Conservation (phyloP, 2,888 invertebrate genomes). For the Colletes collaris region DNA sequence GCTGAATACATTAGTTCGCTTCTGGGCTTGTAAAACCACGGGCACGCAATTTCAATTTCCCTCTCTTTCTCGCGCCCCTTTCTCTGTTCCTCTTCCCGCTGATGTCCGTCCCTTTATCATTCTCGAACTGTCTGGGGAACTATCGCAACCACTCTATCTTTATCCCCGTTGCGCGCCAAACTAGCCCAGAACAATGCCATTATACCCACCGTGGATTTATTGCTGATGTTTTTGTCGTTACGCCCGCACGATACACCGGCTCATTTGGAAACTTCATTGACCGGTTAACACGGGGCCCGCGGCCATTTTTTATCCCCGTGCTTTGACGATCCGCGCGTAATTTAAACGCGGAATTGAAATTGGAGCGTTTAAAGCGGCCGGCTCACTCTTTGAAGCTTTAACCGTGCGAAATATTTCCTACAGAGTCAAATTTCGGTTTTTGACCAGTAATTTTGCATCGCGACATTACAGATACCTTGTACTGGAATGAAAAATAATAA, state of each 20-base stretch:
- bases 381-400: neutral
- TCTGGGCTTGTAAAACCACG: constrained; percentile 67
- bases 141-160: constrained; percentile 41
- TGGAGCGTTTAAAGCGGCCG: neutral
- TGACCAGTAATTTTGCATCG: neutral
- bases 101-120: constrained; percentile 42
- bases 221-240: constrained; percentile 69
- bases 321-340: neutral
- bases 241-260: constrained; percentile 55
- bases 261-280: constrained; percentile 73
- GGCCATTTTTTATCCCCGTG: neutral
- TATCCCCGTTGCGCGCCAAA: constrained; percentile 30
- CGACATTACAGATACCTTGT: no score
- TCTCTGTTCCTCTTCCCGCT: constrained; percentile 23
- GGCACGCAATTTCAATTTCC: constrained; percentile 51
- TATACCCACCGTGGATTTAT: constrained; percentile 71
- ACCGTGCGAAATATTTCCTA: neutral
- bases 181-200: constrained; percentile 55
- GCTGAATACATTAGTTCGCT: constrained; percentile 67
- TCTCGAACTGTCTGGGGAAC: constrained; percentile 52
- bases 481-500: no score
- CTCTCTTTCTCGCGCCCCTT: constrained; percentile 11
- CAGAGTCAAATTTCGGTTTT: neutral
- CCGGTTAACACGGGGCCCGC: constrained; percentile 36
- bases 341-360: neutral